Percentiles rank a stretch among this genome's conserved stretches.
Evolutionary conservation across 2,888 invertebrate species (phyloP).

Genomic region (Gonocerus acuteangulatus): DNA sequence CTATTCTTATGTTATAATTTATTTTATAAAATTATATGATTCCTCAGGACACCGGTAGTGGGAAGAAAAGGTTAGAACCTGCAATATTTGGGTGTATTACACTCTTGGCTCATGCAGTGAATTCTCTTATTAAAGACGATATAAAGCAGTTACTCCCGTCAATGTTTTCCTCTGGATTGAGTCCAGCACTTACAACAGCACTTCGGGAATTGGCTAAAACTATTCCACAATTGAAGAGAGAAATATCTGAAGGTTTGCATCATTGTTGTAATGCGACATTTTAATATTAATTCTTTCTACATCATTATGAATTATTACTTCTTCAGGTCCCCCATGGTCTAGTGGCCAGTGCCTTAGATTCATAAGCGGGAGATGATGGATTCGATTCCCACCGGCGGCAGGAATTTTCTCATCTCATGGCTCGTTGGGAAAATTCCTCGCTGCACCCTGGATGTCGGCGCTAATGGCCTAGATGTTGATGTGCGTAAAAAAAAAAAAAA

Average conservation of each 20-base stretch:
- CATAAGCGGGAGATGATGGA: too few species aligned
- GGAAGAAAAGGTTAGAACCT: slow-evolving; percentile 74
- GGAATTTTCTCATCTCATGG: too few species aligned
- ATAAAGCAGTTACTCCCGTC: slow-evolving; percentile 79
- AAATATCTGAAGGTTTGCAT: slow-evolving; percentile 69
- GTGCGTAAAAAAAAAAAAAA: too few species aligned
- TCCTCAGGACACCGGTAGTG: slow-evolving; percentile 58
- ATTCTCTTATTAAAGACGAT: slow-evolving; percentile 65
- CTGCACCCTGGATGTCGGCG: too few species aligned
- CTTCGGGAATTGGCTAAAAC: slow-evolving; percentile 81
- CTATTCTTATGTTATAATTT: not conserved
- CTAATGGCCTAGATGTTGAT: too few species aligned
- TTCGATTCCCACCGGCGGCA: too few species aligned
- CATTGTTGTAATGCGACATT: not conserved
- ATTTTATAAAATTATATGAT: not conserved
- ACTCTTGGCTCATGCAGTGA: slow-evolving; percentile 78
- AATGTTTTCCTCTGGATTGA: slow-evolving; percentile 87
- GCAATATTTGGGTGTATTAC: slow-evolving; percentile 85
- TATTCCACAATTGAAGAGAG: slow-evolving; percentile 76
- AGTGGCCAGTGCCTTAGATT: too few species aligned
- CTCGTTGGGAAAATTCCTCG: too few species aligned
- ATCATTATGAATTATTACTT: too few species aligned
- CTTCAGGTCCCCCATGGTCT: too few species aligned
- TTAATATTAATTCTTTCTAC: not conserved
- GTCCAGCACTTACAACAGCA: slow-evolving; percentile 82